Conservation (phyloP, 2,888 invertebrate species). For the Leptothorax acervorum region DNA sequence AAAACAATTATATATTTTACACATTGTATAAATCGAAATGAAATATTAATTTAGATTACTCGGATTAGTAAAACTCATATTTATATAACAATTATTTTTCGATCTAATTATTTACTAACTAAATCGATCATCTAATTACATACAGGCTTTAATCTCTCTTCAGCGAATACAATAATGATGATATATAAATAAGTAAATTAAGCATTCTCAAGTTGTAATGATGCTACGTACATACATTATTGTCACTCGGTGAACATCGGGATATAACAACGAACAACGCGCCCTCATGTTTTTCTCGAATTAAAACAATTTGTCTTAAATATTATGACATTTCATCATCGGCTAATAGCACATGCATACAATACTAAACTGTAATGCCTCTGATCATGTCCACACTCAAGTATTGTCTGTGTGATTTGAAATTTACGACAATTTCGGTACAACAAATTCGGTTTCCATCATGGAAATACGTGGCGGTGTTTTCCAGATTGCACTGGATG, state of each 20-base stretch:
- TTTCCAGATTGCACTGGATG: slow-evolving; percentile 92
- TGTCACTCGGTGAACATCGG: slow-evolving; percentile 3
- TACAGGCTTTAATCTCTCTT: background rate
- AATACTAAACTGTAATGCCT: background rate
- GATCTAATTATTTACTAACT: slow-evolving; percentile 22
- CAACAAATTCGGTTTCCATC: slow-evolving; percentile 78
- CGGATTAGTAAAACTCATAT: background rate
- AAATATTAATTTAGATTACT: background rate
- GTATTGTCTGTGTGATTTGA: slow-evolving; percentile 13
- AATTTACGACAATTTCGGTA: slow-evolving; percentile 50
- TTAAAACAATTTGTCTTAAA: slow-evolving; percentile 7
- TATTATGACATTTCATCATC: slow-evolving; percentile 29
- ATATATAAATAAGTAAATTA: slow-evolving; percentile 35
- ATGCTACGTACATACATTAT: slow-evolving; percentile 27
- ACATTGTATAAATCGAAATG: background rate
- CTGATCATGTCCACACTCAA: background rate
- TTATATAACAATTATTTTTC: slow-evolving; percentile 2
- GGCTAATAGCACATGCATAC: slow-evolving; percentile 17
- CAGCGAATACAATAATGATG: slow-evolving; percentile 7
- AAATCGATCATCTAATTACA: slow-evolving; percentile 11
- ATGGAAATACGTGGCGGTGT: slow-evolving; percentile 90
- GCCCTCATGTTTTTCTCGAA: background rate
- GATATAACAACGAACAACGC: slow-evolving; percentile 28
- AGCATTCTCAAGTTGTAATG: background rate
- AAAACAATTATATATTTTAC: slow-evolving; percentile 25